These are phyloP conservation scores for Daphoenositta chrysoptera DNA, from an alignment of 2,113 vertebrate genomes.

Conservation along the genomic window DNA sequence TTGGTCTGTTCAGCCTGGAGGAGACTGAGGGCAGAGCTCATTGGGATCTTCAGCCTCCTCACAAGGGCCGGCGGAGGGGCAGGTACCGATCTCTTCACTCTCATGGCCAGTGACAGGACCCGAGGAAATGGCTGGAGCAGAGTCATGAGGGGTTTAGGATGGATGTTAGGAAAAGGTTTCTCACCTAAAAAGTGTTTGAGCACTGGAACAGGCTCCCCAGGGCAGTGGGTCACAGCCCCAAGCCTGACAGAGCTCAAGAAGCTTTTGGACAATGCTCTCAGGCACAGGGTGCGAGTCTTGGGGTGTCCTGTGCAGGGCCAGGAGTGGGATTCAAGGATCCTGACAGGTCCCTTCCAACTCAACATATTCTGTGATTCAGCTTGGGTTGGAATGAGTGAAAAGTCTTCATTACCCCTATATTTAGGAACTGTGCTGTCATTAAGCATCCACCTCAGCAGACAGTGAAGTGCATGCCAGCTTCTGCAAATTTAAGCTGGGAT, in stretches of 20 bases:
- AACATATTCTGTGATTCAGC: neutral
- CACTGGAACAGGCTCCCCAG: neutral
- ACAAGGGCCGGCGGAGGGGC: neutral
- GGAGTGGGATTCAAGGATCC: neutral
- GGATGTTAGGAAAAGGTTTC: neutral
- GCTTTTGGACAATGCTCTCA: neutral
- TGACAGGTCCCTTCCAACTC: neutral
- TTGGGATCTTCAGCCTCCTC: neutral
- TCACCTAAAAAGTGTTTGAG: neutral
- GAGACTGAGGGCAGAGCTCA: neutral
- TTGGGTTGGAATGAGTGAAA: neutral
- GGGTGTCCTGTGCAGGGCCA: neutral
- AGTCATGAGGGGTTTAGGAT: neutral
- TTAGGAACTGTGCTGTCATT: neutral
- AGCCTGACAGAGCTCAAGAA: neutral
- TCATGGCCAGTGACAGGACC: neutral
- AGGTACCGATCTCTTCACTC: neutral
- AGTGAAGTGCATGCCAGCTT: neutral
- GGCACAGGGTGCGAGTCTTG: neutral
- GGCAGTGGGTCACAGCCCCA: neutral
- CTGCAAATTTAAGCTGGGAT: neutral
- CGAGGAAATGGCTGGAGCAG: neutral
- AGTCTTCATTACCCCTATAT: neutral
- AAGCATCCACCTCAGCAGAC: neutral
- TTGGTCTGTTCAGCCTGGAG: neutral